Conservation (phyloP, 2,113 vertebrate genomes). For the Thalassoma bifasciatum region DNA sequence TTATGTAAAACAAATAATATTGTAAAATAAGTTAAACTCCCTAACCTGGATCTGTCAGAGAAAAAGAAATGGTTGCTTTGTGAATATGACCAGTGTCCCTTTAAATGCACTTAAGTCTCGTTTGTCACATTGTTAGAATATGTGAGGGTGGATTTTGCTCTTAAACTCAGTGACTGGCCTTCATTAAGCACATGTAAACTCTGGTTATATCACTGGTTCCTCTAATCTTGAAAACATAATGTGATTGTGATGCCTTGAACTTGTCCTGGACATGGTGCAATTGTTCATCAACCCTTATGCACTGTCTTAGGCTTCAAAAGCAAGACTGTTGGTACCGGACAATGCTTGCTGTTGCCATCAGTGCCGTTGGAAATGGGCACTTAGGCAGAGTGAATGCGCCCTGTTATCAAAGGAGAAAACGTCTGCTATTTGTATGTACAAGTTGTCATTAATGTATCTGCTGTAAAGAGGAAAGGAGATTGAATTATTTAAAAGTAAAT, state of each 20-base stretch:
- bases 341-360: slow-evolving; percentile 28
- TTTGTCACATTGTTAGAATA: neutral
- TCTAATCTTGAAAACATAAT: slow-evolving; percentile 56
- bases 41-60: no score
- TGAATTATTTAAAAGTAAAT: slow-evolving; percentile 63
- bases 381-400: slow-evolving; percentile 20
- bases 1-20: no score
- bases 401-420: slow-evolving; percentile 15
- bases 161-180: slow-evolving; percentile 17
- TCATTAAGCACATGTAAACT: slow-evolving; percentile 25
- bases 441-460: slow-evolving; percentile 53
- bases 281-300: slow-evolving; percentile 24
- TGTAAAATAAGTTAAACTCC: no score
- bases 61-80: no score
- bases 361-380: slow-evolving; percentile 41
- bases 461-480: slow-evolving; percentile 56
- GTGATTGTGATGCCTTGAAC: slow-evolving; percentile 61
- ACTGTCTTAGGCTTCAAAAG: slow-evolving; percentile 32
- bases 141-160: slow-evolving; percentile 32
- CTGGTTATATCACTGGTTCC: slow-evolving; percentile 56
- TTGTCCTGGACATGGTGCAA: slow-evolving; percentile 11
- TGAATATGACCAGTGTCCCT: neutral
- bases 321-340: slow-evolving; percentile 12
- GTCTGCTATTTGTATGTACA: slow-evolving; percentile 52
- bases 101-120: neutral